These are phyloP conservation scores for Aldrovandia affinis DNA, from an alignment of 2,797 vertebrate species.

Conservation along the genomic window DNA sequence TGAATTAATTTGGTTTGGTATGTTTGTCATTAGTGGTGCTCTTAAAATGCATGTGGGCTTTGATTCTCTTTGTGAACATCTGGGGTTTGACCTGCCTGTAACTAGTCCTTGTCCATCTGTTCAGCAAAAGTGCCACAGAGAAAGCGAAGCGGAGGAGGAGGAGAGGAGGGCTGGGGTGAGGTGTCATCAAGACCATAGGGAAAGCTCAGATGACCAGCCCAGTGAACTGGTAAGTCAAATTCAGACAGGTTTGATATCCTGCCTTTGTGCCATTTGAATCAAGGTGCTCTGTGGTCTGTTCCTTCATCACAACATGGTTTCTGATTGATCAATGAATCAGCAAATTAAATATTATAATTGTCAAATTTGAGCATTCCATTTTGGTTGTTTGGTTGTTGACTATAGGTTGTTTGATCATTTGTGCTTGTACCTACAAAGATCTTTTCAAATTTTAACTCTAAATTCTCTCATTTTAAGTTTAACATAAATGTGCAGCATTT, in stretches of 20 bases:
- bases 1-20: neutral
- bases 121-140: constrained; percentile 6
- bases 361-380: no score
- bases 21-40: neutral
- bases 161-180: neutral
- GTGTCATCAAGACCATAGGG: neutral
- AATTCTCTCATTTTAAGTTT: no score
- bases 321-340: neutral
- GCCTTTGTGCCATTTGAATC: neutral
- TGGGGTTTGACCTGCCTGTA: neutral
- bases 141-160: neutral
- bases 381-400: no score
- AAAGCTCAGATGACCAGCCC: neutral
- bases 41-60: neutral
- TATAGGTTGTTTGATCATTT: no score
- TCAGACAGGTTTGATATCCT: neutral
- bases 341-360: no score
- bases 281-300: neutral
- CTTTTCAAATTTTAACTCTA: no score
- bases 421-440: neutral
- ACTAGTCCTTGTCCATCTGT: neutral
- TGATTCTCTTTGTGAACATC: neutral
- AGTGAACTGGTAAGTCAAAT: neutral
- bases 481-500: no score
- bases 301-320: no score